Percentiles rank a stretch among this genome's conserved stretches.
Conservation (phyloP, 1,140 invertebrate species). For the Lasaia peninsularis region DNA sequence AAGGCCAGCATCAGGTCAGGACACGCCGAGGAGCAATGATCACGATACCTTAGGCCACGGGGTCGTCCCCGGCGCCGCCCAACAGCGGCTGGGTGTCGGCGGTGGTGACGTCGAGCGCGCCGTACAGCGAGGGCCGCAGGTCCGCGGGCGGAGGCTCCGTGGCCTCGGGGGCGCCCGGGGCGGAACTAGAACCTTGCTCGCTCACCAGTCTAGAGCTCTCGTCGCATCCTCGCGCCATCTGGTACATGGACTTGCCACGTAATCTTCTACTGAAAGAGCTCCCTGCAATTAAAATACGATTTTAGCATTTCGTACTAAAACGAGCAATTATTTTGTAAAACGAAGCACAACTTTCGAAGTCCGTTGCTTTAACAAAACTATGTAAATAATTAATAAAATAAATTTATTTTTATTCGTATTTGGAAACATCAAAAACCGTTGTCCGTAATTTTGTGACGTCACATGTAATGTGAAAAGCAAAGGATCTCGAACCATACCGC, state of each 20-base stretch:
- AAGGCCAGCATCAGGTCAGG: background rate
- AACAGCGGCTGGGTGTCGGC: constrained; percentile 57
- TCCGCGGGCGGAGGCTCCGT: constrained; percentile 45
- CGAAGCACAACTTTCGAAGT: too few species aligned
- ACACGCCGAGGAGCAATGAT: background rate
- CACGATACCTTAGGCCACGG: constrained; percentile 38
- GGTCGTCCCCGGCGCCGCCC: constrained; percentile 32
- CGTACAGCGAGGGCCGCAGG: constrained; percentile 48
- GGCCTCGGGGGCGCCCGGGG: constrained; percentile 48
- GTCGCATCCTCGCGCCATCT: constrained; percentile 81
- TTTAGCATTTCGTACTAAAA: too few species aligned
- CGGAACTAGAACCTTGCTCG: constrained; percentile 59
- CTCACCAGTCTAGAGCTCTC: constrained; percentile 71
- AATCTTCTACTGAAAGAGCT: constrained; percentile 85
- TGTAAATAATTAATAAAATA: too few species aligned
- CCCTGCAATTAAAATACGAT: constrained; percentile 44
- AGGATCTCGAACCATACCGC: too few species aligned
- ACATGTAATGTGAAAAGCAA: too few species aligned
- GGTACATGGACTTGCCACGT: constrained; percentile 84
- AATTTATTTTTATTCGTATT: too few species aligned
- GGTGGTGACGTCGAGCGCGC: constrained; percentile 50
- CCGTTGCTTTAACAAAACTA: too few species aligned
- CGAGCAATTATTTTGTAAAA: too few species aligned
- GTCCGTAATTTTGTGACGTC: too few species aligned
- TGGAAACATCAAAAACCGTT: too few species aligned